These are phyloP conservation scores for Circaetus gallicus DNA, from an alignment of 2,113 vertebrate species.

Conservation along the genomic window DNA sequence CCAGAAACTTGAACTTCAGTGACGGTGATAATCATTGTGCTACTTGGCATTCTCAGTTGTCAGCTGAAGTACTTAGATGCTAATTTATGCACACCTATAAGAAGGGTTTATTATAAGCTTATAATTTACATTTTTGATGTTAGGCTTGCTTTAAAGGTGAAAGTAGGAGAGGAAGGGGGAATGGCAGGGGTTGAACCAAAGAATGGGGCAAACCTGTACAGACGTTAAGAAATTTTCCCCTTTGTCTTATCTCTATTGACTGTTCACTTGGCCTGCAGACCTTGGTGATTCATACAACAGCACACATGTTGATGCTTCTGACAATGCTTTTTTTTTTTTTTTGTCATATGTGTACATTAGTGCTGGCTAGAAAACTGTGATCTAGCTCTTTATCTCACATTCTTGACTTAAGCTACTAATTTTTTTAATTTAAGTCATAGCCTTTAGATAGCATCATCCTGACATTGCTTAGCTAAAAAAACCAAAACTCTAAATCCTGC, in stretches of 20 bases:
- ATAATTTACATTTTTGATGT: not conserved
- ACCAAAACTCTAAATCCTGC: not conserved
- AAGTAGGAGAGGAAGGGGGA: not conserved
- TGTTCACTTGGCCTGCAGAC: not conserved
- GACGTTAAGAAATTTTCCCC: not conserved
- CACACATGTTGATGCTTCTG: not conserved
- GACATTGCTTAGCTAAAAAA: not conserved
- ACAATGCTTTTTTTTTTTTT: not conserved
- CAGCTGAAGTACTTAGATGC: not conserved
- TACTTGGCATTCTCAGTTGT: not conserved
- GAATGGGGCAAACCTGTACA: not conserved
- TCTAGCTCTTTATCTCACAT: not conserved
- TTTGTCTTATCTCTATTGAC: not conserved
- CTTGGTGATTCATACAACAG: rapidly evolving
- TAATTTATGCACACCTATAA: constrained; percentile 34
- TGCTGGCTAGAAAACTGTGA: not conserved
- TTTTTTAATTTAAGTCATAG: not conserved
- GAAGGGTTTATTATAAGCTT: not conserved
- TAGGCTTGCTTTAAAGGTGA: not conserved
- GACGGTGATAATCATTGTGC: not conserved
- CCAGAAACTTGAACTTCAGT: not conserved
- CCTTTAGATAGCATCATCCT: not conserved
- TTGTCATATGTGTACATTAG: not conserved
- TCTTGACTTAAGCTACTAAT: not conserved
- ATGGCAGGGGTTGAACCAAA: not conserved